Evolutionary conservation across 2,797 vertebrate genomes (phyloP), one percentile per base, ranked within the genome.

Genomic region (Sebastes iracundus): DNA sequence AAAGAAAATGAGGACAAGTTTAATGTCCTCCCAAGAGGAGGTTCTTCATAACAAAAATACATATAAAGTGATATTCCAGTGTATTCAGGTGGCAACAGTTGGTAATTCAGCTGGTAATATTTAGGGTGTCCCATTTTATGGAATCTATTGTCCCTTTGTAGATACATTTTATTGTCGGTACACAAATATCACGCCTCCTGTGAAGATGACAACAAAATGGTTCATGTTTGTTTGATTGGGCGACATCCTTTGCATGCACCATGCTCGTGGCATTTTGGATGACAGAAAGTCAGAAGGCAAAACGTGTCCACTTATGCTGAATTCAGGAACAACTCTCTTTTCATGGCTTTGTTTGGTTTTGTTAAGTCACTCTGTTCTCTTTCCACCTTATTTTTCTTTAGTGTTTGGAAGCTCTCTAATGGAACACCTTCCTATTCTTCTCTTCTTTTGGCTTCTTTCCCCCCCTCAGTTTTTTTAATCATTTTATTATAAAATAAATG

Each of bases 401-500:
- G 8, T 42, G 9, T 74, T 62, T 22, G 9, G 22, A 60, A 30
- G n/a, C 59, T 80, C 6, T 74, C 23, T 62, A 75, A 77, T n/a
- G 63, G 59, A 35, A 25, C 23, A 23, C 33, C 12, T 38, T 27
- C 14, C 28, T 22, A 23, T 73, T 65, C 6, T 23, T 64, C 10
- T 65, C 23, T 58, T 66, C 14, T 7, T 61, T 59, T 67, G 53
- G 38, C 13, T 16, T 67, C 14, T 28, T 46, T 32, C 20, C 13
- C 32, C 35, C 35, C 32, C 27, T 27, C 33, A 23, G 55, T 56
- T 49, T 73, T 49, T 77, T 49, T 25, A 58, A 56, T 35, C 3
- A 62, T 73, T 82, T 82, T 35, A 52, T 66, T 72, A n/a, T 38
- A 30, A 62, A 80, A 68, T 52, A 78, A 78, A 81, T 80, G 2